A percentile compares a stretch with the other conserved stretches of the same genome.
These are phyloP conservation scores for Thalassaphorura encarpata DNA, from an alignment of 1,140 invertebrate species.

Conservation along the genomic window DNA sequence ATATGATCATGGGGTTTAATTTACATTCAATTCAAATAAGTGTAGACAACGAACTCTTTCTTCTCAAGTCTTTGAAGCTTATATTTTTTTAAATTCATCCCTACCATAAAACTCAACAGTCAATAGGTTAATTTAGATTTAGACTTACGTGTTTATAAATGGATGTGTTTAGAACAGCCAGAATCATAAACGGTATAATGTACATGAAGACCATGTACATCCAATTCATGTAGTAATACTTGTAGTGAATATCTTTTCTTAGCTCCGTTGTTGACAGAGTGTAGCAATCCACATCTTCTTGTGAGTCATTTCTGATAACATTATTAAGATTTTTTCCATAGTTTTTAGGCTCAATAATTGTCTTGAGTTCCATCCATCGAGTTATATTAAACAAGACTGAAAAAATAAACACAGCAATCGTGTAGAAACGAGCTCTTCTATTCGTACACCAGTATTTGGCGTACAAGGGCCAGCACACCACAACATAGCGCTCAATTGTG, in stretches of 20 bases:
- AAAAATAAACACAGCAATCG: constrained; percentile 66
- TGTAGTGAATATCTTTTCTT: constrained; percentile 59
- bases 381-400: constrained; percentile 79
- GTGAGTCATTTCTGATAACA: too few relatives aligned
- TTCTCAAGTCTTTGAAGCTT: too few relatives aligned
- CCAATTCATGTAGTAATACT: constrained; percentile 80
- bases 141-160: constrained; percentile 63
- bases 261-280: constrained; percentile 49
- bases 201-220: constrained; percentile 85
- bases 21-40: too few relatives aligned
- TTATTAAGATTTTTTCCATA: too few relatives aligned
- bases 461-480: constrained; percentile 83
- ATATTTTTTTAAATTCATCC: neutral
- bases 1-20: too few relatives aligned
- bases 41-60: too few relatives aligned
- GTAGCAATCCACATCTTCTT: neutral
- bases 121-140: constrained; percentile 3
- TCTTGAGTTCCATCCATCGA: constrained; percentile 45
- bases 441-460: constrained; percentile 83
- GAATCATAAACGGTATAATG: constrained; percentile 68
- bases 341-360: constrained; percentile 45
- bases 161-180: constrained; percentile 74
- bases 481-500: constrained; percentile 88
- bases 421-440: constrained; percentile 70
- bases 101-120: neutral